phyloP scores from a whole-genome alignment of 2,113 vertebrate genomes.

The Myrmecophaga tridactyla region DNA sequence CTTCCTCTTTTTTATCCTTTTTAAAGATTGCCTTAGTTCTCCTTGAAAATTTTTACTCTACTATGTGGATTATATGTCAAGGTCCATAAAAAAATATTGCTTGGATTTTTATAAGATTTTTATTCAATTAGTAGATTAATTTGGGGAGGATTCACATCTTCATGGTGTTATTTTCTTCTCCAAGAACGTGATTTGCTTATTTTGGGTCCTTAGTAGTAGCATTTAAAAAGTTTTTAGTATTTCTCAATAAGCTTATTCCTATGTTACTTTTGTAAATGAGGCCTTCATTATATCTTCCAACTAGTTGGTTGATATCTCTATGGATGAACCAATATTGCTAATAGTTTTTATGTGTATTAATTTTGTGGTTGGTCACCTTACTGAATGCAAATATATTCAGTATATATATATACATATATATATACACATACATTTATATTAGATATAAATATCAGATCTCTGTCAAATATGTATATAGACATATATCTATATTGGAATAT shows the following conservation, averaged over 20 bases:
- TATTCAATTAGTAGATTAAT: neutral
- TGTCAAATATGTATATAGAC: neutral
- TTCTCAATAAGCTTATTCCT: neutral
- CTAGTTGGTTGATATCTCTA: neutral
- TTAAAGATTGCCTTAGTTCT: neutral
- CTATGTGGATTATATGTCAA: neutral
- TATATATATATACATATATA: neutral
- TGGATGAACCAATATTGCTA: neutral
- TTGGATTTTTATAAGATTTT: neutral
- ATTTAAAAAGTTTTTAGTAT: constrained; percentile 11
- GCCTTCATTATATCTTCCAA: neutral
- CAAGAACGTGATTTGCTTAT: neutral
- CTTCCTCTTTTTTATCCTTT: neutral
- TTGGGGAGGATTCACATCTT: neutral
- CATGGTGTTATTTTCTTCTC: neutral
- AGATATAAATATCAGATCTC: neutral
- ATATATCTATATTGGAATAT: neutral
- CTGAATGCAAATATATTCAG: neutral
- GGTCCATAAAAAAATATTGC: neutral
- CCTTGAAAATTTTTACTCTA: neutral
- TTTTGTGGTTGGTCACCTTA: neutral
- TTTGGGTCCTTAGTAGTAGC: neutral
- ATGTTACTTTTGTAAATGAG: neutral
- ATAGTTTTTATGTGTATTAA: neutral
- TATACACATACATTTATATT: too few relatives aligned